Conservation (phyloP, 2,888 invertebrate species). For the Ptychoptera contaminata region DNA sequence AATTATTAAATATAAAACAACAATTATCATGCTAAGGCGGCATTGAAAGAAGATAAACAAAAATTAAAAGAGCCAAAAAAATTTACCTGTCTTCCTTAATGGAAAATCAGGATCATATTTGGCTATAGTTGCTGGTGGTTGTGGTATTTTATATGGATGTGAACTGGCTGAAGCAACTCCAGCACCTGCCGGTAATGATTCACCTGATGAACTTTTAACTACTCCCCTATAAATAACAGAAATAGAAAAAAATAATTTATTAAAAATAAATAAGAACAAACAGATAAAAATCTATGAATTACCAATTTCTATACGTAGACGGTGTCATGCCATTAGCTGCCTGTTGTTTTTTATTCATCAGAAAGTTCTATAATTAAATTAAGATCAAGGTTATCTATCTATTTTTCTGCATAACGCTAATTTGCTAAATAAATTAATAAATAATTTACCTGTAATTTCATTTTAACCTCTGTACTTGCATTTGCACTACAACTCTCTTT, state of each 20-base stretch:
- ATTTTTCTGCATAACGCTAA: background rate
- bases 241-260: background rate
- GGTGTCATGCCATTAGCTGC: slow-evolving; percentile 54
- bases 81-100: slow-evolving; percentile 81
- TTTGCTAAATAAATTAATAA: slow-evolving; percentile 2
- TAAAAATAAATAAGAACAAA: background rate
- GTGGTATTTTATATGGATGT: slow-evolving; percentile 55
- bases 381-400: no score
- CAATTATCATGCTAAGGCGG: background rate
- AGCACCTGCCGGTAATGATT: slow-evolving; percentile 43
- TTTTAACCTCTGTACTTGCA: slow-evolving; percentile 92
- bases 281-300: slow-evolving; percentile 6
- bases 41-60: background rate
- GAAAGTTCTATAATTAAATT: slow-evolving; percentile 44
- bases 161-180: slow-evolving; percentile 40
- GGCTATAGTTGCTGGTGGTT: slow-evolving; percentile 34
- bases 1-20: background rate
- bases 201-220: slow-evolving; percentile 47
- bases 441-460: slow-evolving; percentile 64
- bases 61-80: slow-evolving; percentile 7
- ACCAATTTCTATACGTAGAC: slow-evolving; percentile 68
- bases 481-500: slow-evolving; percentile 93
- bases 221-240: slow-evolving; percentile 35
- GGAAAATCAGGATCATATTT: slow-evolving; percentile 62
- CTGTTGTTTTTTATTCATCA: slow-evolving; percentile 66